Evolutionary conservation across 2,113 vertebrate species (phyloP).

Genomic region (Opisthocomus hoazin): DNA sequence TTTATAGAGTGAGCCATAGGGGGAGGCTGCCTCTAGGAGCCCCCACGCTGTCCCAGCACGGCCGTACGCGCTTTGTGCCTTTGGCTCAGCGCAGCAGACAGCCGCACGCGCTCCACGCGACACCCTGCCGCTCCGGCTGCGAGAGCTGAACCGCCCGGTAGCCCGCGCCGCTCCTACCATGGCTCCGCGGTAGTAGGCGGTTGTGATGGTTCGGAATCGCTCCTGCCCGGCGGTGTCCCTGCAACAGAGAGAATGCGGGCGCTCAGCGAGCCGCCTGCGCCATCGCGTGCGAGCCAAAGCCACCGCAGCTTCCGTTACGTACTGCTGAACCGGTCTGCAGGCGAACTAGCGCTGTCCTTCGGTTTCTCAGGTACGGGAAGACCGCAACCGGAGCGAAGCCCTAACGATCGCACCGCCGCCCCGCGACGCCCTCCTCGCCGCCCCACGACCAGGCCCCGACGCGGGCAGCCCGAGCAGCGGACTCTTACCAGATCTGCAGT

Average conservation of each 20-base stretch:
- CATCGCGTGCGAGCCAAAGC: accelerated
- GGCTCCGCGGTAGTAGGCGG: conserved; percentile 93
- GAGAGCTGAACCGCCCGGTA: background rate
- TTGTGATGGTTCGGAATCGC: conserved; percentile 94
- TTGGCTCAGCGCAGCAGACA: too few species aligned
- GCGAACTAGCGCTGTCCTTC: accelerated
- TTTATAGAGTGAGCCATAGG: accelerated
- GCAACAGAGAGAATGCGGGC: background rate
- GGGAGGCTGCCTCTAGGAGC: too few species aligned
- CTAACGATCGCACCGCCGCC: too few species aligned
- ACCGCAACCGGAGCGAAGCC: accelerated
- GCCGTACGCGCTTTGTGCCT: too few species aligned
- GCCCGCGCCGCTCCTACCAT: conserved; percentile 92
- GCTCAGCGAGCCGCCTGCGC: accelerated
- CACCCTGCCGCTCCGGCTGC: too few species aligned
- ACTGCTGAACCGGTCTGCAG: accelerated
- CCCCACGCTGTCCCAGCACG: accelerated
- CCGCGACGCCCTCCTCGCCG: too few species aligned
- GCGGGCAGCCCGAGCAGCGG: too few species aligned
- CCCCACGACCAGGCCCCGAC: too few species aligned
- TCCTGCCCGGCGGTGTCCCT: conserved; percentile 98
- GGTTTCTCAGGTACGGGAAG: accelerated
- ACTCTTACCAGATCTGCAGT: conserved; percentile 93
- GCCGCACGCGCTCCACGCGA: too few species aligned
- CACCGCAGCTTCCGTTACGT: accelerated